Evolutionary conservation across 2,113 vertebrate species (phyloP).

Genomic region (Scalopus aquaticus): DNA sequence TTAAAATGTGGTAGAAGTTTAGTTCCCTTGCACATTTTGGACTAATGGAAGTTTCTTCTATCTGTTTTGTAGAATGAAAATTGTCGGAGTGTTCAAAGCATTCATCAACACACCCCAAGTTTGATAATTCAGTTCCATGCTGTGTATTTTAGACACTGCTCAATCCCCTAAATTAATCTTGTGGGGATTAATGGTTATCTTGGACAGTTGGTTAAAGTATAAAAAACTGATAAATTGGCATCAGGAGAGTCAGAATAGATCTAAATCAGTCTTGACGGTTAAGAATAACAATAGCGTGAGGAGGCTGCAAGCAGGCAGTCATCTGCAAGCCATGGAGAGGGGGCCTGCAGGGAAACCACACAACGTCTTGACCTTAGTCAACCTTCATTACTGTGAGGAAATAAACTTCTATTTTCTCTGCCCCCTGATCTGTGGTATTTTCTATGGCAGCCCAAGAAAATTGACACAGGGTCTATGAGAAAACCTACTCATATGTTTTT

Average conservation of each 20-base stretch:
- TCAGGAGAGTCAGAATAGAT: background rate
- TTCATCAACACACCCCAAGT: background rate
- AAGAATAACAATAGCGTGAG: background rate
- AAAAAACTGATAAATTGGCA: conserved; percentile 27
- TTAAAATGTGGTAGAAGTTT: rapidly evolving
- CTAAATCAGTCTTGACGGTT: background rate
- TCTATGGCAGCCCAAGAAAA: no score
- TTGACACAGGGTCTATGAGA: no score
- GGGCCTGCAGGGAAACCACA: no score
- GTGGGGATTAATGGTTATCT: background rate
- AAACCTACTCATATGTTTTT: no score
- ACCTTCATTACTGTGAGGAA: no score
- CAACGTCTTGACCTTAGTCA: no score
- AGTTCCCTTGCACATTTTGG: background rate
- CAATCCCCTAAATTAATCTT: background rate
- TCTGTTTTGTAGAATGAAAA: background rate
- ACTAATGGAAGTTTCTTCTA: background rate
- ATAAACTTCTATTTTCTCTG: no score
- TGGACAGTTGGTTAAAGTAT: background rate
- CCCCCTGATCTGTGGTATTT: no score
- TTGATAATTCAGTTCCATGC: background rate
- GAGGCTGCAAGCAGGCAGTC: no score
- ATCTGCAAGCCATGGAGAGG: no score
- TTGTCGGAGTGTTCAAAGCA: background rate
- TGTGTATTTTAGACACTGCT: background rate